phyloP scores from a whole-genome alignment of 1,140 invertebrate species.

The Tetranychus cinnabarinus region DNA sequence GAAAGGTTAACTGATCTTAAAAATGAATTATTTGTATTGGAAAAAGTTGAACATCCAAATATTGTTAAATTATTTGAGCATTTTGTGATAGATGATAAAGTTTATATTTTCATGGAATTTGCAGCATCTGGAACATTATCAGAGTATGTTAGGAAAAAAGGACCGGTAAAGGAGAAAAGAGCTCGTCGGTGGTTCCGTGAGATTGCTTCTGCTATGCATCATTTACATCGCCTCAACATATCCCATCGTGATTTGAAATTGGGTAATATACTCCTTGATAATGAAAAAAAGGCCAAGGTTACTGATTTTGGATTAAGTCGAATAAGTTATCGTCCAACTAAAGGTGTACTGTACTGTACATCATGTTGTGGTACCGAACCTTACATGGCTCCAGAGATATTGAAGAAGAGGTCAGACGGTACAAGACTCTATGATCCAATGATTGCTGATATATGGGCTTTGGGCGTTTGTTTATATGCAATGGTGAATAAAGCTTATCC shows the following conservation, averaged over 20 bases:
- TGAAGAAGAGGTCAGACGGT: constrained; percentile 1
- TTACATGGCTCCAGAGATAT: constrained; percentile 18
- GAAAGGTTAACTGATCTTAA: not conserved
- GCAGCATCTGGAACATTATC: constrained; percentile 5
- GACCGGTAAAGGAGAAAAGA: not conserved
- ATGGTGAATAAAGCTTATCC: constrained; percentile 19
- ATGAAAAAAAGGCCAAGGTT: constrained; percentile 5
- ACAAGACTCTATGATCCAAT: constrained; percentile 15
- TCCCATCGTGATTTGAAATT: constrained; percentile 43
- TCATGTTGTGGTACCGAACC: constrained; percentile 15
- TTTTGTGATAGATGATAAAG: constrained; percentile 8
- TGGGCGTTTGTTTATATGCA: constrained; percentile 17
- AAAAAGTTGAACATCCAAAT: constrained; percentile 5
- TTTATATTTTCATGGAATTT: constrained; percentile 11
- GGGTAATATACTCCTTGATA: constrained; percentile 34
- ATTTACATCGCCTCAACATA: constrained; percentile 30
- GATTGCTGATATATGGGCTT: constrained; percentile 16
- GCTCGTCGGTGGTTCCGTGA: constrained; percentile 2
- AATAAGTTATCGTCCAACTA: not conserved
- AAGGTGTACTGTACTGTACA: constrained; percentile 3
- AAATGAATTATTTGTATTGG: constrained; percentile 7
- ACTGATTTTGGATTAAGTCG: constrained; percentile 11
- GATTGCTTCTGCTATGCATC: constrained; percentile 1
- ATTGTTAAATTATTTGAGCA: constrained; percentile 9
- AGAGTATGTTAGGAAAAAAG: constrained; percentile 2